These are phyloP conservation scores for Bilobella aurantiaca DNA, from an alignment of 1,140 invertebrate genomes.

Conservation along the genomic window DNA sequence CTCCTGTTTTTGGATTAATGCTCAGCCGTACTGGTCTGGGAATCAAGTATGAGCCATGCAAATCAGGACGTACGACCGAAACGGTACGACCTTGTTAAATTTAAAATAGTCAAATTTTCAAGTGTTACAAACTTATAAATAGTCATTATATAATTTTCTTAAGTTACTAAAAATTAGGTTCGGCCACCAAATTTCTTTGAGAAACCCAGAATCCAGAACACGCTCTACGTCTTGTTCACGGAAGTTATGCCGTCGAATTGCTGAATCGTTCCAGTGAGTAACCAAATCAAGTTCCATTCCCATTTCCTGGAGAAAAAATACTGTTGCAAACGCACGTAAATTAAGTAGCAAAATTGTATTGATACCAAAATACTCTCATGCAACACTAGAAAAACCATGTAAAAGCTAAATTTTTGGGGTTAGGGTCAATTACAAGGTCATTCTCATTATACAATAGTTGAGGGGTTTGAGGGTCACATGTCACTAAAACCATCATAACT, in stretches of 20 bases:
- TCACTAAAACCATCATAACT: no score
- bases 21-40: background rate
- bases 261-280: background rate
- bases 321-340: no score
- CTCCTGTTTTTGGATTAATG: background rate
- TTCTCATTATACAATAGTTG: no score
- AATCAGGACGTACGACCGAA: background rate
- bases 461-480: no score
- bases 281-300: background rate
- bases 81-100: background rate
- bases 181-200: conserved; percentile 2
- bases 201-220: background rate
- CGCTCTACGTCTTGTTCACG: background rate
- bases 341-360: background rate
- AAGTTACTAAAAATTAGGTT: background rate
- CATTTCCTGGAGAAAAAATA: background rate
- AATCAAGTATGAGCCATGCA: background rate
- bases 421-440: no score
- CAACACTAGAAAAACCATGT: no score
- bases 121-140: background rate
- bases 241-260: background rate
- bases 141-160: background rate
- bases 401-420: no score
- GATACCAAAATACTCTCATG: no score
- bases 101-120: background rate